These are phyloP conservation scores for Pseudanteris insignis DNA, from an alignment of 2,888 invertebrate species.

Conservation along the genomic window DNA sequence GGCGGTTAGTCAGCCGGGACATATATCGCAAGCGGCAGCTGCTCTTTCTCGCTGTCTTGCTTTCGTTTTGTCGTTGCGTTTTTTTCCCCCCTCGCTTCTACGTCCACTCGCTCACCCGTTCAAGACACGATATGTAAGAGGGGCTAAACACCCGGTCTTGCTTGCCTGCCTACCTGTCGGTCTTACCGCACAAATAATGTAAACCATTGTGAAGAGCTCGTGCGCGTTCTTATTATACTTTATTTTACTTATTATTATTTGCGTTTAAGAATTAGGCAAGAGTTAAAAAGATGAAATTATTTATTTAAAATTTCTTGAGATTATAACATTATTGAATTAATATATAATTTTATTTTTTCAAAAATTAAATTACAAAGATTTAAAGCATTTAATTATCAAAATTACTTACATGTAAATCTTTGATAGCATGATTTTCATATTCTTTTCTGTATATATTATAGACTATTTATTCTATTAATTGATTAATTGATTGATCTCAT, in stretches of 20 bases:
- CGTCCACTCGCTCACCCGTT: constrained; percentile 10
- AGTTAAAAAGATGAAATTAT: too few species aligned
- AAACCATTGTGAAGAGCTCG: constrained; percentile 39
- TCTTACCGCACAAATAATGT: constrained; percentile 52
- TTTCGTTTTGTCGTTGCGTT: constrained; percentile 40
- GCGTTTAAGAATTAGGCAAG: constrained; percentile 1
- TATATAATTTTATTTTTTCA: too few species aligned
- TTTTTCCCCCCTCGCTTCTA: constrained; percentile 29
- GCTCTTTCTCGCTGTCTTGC: constrained; percentile 48
- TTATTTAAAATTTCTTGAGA: constrained; percentile 1
- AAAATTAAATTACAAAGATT: too few species aligned
- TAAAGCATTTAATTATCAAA: too few species aligned
- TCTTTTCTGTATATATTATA: too few species aligned
- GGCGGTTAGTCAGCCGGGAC: constrained; percentile 42
- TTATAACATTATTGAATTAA: too few species aligned
- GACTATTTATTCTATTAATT: too few species aligned
- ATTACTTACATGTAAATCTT: too few species aligned
- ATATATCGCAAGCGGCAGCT: constrained; percentile 51
- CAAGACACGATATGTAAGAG: constrained; percentile 46
- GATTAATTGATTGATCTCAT: too few species aligned
- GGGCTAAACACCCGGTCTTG: constrained; percentile 51
- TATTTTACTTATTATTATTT: constrained; percentile 23
- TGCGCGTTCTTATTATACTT: constrained; percentile 17
- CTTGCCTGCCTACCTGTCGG: constrained; percentile 41
- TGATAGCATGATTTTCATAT: too few species aligned